Conservation (phyloP, 2,797 vertebrate species). For the Clarias laeviceps region DNA sequence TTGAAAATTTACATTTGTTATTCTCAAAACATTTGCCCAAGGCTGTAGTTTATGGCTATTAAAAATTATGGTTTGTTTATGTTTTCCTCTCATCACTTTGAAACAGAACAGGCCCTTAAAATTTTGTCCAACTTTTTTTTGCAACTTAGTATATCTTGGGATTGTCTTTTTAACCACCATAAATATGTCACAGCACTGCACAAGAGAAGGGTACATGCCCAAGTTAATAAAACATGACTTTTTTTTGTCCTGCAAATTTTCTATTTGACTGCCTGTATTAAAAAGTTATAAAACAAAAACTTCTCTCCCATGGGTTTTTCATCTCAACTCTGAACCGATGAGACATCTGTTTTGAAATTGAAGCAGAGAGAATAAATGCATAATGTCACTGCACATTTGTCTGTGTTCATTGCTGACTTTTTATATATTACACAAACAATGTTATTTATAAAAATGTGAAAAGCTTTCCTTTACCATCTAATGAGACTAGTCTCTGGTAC, state of each 20-base stretch:
- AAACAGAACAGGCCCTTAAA: neutral
- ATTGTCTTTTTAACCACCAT: neutral
- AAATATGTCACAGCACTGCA: neutral
- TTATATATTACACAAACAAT: neutral
- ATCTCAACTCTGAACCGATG: neutral
- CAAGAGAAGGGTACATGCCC: neutral
- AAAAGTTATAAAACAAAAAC: neutral
- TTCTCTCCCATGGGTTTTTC: neutral
- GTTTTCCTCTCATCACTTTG: neutral
- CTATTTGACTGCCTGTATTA: neutral
- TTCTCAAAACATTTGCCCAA: too few species aligned
- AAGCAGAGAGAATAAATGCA: neutral
- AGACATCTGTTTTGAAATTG: neutral
- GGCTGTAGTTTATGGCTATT: neutral
- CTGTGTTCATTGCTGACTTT: neutral
- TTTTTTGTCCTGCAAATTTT: neutral
- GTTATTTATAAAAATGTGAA: neutral
- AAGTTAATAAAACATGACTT: neutral
- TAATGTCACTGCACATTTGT: neutral
- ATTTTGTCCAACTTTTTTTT: neutral
- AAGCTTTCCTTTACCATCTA: neutral
- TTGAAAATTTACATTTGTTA: too few species aligned
- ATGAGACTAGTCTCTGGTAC: neutral
- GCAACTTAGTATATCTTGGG: neutral
- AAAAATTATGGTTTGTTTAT: neutral